phyloP scores from a whole-genome alignment of 2,113 vertebrate genomes.

The Gorsachius goisagi region DNA sequence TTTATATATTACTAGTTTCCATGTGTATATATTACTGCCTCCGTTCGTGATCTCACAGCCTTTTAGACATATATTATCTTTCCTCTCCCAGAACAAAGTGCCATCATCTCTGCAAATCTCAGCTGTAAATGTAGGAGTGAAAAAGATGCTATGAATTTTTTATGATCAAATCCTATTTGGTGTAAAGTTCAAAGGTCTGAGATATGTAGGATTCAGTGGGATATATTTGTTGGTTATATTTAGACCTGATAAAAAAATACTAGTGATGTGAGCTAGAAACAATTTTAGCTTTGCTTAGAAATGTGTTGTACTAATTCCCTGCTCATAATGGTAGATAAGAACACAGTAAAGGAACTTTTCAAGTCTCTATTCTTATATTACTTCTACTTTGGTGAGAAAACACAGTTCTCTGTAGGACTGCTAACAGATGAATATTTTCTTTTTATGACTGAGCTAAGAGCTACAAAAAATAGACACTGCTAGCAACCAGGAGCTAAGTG shows the following conservation, averaged over 20 bases:
- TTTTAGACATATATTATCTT: not conserved
- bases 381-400: not conserved
- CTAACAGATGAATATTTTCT: not conserved
- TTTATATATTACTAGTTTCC: not conserved
- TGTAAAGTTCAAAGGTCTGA: not conserved
- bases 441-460: not conserved
- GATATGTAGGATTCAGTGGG: not conserved
- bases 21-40: not conserved
- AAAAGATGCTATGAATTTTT: constrained; percentile 20
- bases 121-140: not conserved
- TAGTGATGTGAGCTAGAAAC: not conserved
- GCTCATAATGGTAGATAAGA: not conserved
- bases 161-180: not conserved
- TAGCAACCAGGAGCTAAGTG: not conserved
- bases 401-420: not conserved
- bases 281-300: not conserved
- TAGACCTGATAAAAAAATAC: not conserved
- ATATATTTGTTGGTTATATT: not conserved
- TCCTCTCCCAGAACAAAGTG: not conserved
- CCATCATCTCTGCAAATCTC: not conserved
- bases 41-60: not conserved
- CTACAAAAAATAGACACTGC: not conserved
- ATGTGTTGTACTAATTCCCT: not conserved
- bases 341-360: not conserved
- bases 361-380: not conserved